These are phyloP conservation scores for Iguana delicatissima DNA, from an alignment of 2,797 vertebrate species.

Conservation along the genomic window DNA sequence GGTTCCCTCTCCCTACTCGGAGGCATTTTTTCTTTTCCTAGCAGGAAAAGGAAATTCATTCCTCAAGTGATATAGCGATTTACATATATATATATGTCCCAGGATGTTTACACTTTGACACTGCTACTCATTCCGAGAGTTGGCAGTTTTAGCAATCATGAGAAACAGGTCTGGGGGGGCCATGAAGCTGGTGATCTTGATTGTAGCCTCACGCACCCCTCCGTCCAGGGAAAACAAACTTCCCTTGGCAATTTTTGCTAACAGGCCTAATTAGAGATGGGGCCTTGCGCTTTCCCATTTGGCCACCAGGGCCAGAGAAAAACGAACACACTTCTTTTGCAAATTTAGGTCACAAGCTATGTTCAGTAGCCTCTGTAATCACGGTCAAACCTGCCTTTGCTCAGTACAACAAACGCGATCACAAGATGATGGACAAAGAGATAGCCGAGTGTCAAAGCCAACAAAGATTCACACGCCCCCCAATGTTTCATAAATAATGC, in stretches of 20 bases:
- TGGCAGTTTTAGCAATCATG: neutral
- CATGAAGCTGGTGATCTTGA: conserved; percentile 7
- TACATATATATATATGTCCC: neutral
- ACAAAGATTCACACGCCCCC: neutral
- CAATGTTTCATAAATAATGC: neutral
- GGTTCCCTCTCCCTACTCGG: neutral
- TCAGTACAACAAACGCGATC: conserved; percentile 20
- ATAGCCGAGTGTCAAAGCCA: conserved; percentile 18
- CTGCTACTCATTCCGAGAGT: neutral
- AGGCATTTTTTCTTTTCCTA: neutral
- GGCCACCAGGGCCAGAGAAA: conserved; percentile 55
- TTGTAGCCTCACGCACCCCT: fast-evolving
- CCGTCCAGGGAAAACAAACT: conserved; percentile 42
- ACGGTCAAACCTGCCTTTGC: conserved; percentile 47
- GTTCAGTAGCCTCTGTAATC: conserved; percentile 53
- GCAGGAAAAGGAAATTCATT: conserved; percentile 9
- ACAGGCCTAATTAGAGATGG: conserved; percentile 42
- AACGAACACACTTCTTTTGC: conserved; percentile 62
- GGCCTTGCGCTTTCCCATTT: conserved; percentile 64
- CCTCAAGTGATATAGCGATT: neutral
- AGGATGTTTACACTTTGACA: conserved; percentile 18
- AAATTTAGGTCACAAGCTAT: conserved; percentile 65
- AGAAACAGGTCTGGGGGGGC: neutral
- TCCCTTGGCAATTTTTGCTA: conserved; percentile 38
- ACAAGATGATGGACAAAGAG: neutral